These are phyloP conservation scores for Pseudopipra pipra DNA, from an alignment of 2,113 vertebrate species.

Conservation along the genomic window DNA sequence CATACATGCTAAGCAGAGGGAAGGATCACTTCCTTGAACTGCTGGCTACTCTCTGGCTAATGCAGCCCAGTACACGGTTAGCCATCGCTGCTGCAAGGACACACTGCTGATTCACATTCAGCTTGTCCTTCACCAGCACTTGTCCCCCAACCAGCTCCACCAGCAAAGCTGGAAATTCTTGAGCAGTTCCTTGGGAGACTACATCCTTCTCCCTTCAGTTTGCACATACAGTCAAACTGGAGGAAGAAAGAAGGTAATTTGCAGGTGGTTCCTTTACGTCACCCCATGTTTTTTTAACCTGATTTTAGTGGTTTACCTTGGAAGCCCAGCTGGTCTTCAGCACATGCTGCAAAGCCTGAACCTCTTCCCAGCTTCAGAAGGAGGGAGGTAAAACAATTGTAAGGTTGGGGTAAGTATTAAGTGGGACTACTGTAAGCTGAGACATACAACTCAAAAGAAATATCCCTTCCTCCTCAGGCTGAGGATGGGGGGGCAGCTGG, in stretches of 20 bases:
- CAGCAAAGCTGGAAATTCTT: slow-evolving; percentile 54
- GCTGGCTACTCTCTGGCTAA: background rate
- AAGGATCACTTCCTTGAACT: background rate
- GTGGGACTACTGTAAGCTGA: background rate
- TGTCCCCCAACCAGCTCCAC: slow-evolving; percentile 22
- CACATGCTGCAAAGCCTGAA: background rate
- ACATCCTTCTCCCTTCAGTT: background rate
- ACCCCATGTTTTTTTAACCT: background rate
- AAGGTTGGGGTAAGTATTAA: background rate
- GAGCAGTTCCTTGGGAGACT: background rate
- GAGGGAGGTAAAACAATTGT: background rate
- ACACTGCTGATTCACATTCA: background rate
- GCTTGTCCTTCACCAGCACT: background rate
- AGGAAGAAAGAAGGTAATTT: background rate
- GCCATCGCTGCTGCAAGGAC: background rate
- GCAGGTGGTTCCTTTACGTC: background rate
- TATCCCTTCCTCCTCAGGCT: background rate
- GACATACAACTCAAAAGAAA: background rate
- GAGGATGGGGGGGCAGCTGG: background rate
- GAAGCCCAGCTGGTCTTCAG: background rate
- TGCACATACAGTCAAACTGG: background rate
- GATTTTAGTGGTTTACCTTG: background rate
- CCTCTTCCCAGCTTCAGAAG: background rate
- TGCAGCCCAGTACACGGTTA: background rate
- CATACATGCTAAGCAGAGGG: background rate